Evolutionary conservation across 2,888 invertebrate genomes (phyloP).

Genomic region (Octodonta nipae): DNA sequence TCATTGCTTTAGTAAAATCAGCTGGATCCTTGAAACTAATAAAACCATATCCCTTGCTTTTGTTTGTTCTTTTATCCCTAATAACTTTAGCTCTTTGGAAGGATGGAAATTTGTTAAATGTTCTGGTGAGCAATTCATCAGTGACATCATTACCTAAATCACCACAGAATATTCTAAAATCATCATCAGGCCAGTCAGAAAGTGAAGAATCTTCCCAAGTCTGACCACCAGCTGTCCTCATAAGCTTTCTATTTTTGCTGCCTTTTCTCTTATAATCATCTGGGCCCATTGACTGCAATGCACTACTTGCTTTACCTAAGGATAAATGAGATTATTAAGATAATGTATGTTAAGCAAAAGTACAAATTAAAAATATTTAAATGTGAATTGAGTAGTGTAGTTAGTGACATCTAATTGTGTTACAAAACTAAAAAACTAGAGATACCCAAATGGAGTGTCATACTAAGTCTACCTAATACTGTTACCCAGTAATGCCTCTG

Average conservation of each 20-base stretch:
- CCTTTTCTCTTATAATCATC: constrained; percentile 38
- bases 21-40: constrained; percentile 95
- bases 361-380: too few species aligned
- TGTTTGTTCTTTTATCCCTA: constrained; percentile 90
- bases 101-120: constrained; percentile 86
- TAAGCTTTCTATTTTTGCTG: constrained; percentile 48
- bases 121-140: constrained; percentile 89
- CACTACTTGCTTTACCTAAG: constrained; percentile 40
- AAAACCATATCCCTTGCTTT: constrained; percentile 97
- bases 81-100: constrained; percentile 92
- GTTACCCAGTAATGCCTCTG: too few species aligned
- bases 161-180: constrained; percentile 97
- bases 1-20: constrained; percentile 96
- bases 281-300: constrained; percentile 43
- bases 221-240: constrained; percentile 84
- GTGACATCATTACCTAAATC: constrained; percentile 98
- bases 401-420: too few species aligned
- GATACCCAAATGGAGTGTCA: too few species aligned
- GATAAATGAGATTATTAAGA: constrained; percentile 7
- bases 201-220: constrained; percentile 93
- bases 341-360: too few species aligned
- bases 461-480: too few species aligned
- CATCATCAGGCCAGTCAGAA: constrained; percentile 94
- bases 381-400: too few species aligned
- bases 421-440: too few species aligned